Conservation (phyloP, 2,797 vertebrate species). For the Psittacula echo region DNA sequence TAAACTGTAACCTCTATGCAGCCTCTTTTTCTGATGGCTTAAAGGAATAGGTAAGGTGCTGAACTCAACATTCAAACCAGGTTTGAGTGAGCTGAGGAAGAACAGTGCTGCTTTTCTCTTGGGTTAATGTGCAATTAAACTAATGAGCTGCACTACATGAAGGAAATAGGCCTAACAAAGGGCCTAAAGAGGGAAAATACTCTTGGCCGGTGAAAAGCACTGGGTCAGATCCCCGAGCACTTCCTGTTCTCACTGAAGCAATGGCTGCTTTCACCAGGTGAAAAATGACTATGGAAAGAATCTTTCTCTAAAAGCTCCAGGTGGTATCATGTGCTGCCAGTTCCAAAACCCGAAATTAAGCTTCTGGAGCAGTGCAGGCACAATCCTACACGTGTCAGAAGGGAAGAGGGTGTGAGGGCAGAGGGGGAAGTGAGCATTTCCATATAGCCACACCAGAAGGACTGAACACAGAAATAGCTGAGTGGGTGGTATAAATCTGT, state of each 20-base stretch:
- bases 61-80: background rate
- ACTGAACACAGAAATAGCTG: background rate
- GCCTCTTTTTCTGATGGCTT: background rate
- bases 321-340: background rate
- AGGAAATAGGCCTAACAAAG: background rate
- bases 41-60: background rate
- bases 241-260: background rate
- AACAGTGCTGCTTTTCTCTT: background rate
- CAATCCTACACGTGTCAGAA: background rate
- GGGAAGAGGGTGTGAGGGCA: background rate
- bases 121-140: background rate
- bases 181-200: background rate
- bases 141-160: background rate
- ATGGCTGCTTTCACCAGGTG: background rate
- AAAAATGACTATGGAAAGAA: rapidly evolving
- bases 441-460: rapidly evolving
- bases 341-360: background rate
- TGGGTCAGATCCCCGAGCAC: background rate
- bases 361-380: background rate
- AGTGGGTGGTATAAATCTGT: background rate
- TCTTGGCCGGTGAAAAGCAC: background rate
- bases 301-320: background rate
- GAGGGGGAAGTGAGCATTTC: rapidly evolving
- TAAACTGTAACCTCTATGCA: background rate
- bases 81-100: background rate